Evolutionary conservation across 2,888 invertebrate genomes (phyloP), one percentile per base, ranked within the genome.

Genomic region (Zelleria hepariella): DNA sequence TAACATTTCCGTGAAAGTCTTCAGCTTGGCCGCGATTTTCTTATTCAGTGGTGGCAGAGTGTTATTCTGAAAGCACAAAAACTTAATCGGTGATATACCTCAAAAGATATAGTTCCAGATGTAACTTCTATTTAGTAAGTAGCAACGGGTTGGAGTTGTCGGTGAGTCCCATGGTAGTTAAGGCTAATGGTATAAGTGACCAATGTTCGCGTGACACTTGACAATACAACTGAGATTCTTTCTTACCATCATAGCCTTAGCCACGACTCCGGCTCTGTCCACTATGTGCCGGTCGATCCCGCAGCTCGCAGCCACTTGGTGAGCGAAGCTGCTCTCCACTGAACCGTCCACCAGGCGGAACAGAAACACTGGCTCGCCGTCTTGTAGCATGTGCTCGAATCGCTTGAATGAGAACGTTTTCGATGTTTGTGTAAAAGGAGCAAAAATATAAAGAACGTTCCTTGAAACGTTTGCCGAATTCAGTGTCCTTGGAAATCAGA

Each of bases 291-390:
- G 63, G 15, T 89, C 81, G 5, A 94, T 74, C 0, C 93, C 94
- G 57, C 90, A 88, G 58, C 87, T 82, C 15, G 77, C 78, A 0
- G 95, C 94, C 54, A 93, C 92, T 54, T 91, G 88, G 59, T 90
- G 89, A 10, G 95, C 94, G 72, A 92, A 93, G 76, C 95, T 94
- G 55, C 80, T 75, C 20, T 80, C 77, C 0, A 91, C 90, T 55
- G 83, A 73, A 10, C 95, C 95, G 57, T 89, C 88, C 3, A 82
- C 81, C 54, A 94, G 74, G 62, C 92, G 92, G 78, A 91, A 93
- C 51, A 95, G 81, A 71, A 93, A 94, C 3, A 93, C 91, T 15
- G 95, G 82, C 61, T 90, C 86, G 1, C 85, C 89, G 21, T 89
- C 89, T 56, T 91, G 83, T 10, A 91, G 67, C n/a, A 92, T 69